A percentile compares a stretch with the other conserved stretches of the same genome.
Conservation (phyloP, 1,140 invertebrate genomes). For the Caligus rogercresseyi region DNA sequence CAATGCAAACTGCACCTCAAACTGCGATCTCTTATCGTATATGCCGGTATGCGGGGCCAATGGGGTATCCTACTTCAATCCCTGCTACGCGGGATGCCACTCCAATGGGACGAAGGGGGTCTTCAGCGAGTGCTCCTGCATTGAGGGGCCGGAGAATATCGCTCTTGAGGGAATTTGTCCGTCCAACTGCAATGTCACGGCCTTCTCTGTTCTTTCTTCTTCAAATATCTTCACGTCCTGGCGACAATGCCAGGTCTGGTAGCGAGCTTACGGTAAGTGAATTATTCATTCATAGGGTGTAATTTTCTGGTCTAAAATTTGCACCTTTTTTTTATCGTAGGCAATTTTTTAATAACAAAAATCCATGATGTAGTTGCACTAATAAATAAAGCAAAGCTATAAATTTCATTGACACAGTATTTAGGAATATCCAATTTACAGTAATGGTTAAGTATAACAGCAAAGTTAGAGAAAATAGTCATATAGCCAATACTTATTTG, state of each 20-base stretch:
- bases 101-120: background rate
- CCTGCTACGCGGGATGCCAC: conserved; percentile 6
- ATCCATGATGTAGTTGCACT: background rate
- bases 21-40: conserved; percentile 1
- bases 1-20: conserved; percentile 4
- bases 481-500: background rate
- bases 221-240: conserved; percentile 17
- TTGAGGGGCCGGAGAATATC: background rate
- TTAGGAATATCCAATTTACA: too few relatives aligned
- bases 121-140: conserved; percentile 2
- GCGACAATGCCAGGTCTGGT: conserved; percentile 16
- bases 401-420: background rate
- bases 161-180: background rate
- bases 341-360: background rate
- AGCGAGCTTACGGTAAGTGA: conserved; percentile 1
- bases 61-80: conserved; percentile 6
- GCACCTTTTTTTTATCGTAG: background rate
- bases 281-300: background rate
- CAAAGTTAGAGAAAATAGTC: background rate
- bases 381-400: background rate
- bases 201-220: conserved; percentile 11
- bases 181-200: conserved; percentile 2
- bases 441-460: background rate
- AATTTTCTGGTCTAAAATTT: background rate
- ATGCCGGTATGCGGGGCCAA: background rate